Base-by-base conservation (phyloP, 2,888 invertebrate species). In the Octodonta nipae region DNA sequence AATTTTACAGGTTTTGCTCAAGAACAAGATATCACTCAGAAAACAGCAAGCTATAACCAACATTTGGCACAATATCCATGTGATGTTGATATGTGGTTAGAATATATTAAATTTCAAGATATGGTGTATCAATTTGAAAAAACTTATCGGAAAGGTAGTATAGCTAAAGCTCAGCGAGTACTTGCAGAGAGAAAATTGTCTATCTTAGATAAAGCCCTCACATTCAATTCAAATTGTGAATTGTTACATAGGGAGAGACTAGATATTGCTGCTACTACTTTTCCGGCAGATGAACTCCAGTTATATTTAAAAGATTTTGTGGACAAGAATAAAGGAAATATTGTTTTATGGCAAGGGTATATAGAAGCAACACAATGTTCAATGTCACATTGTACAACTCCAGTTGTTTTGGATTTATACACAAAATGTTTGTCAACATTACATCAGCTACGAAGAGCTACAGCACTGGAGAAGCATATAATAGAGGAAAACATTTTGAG, bases 381-480 rank as follows among this genome's bases (percentile, higher is more conserved):
- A 0, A 71, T 76, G 66, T 71, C 75, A 0, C 66, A 73, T 35
- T 76, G 74, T 47, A 70, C 67, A 32, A 67, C 71, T 1, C 67
- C 71, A 1, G 64, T 64, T 41, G 71, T 77, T 2, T 48, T 74
- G 24, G 56, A 63, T 35, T 58, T 75, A n/a, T 76, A 74, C 45
- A 64, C 58, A 5, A 64, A 61, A 42, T 68, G 65, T 41, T 56
- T 69, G 26, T 55, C 60, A 12, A 55, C 61, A 26, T 46, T 69
- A 15, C 64, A 65, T 38, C 58, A 65, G 37, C 50, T 62, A 13
- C 42, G 63, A 34, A 43, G 61, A 14, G 53, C 43, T 29, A 51
- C 57, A 1, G 45, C 51, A 27, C 36, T 58, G 17, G 58, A 62
- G 37, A 58, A 53, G 41, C 43, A 50, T 15, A 28, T 52, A 34